Base-by-base conservation (phyloP, 1,140 invertebrate species). In the Pseudomyrmex pallidus region DNA sequence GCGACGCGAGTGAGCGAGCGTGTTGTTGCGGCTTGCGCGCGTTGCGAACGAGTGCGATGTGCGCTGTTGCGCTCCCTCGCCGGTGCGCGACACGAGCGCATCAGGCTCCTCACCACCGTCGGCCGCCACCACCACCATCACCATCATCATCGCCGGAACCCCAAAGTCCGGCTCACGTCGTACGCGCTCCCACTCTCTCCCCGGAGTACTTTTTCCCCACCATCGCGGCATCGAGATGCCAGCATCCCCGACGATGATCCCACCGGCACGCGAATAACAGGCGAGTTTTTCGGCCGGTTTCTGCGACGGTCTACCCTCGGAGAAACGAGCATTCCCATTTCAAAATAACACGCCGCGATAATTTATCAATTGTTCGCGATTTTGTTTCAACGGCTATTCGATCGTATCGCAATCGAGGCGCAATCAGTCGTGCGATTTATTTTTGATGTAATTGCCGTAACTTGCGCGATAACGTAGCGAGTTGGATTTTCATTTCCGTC, bases 151-250 rank as follows among this genome's bases (percentile, higher is more conserved):
- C 62, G n/a, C 35, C 17, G 17, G 82, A 90, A 90, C 89, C 89
- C 89, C 85, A 89, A 90, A 89, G 87, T 83, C 76, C 87, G 66
- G 76, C 85, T 35, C 35, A 86, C 89, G 77, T 87, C 87, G 82
- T 82, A 59, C 87, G 77, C 84, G 82, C 84, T 82, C 88, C 85
- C 88, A 76, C 89, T 88, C 88, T 82, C 83, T 77, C 74, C 48
- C 35, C 15, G 8, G 46, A n/a, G 17, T 44, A 46, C 68, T 17
- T 8, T 35, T 67, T 50, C 83, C 83, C 87, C 87, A 87, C 87
- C 86, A 88, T 50, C 57, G 25, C 17, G 22, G 50, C 50, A 52
- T 44, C 52, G 52, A 50, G 56, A 62, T 73, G 25, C 72, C 74
- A 73, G 54, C 86, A 88, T 85, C 86, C 77, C 86, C 66, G 50